These are phyloP conservation scores for Lasius platythorax DNA, from an alignment of 2,888 invertebrate species.

Conservation along the genomic window DNA sequence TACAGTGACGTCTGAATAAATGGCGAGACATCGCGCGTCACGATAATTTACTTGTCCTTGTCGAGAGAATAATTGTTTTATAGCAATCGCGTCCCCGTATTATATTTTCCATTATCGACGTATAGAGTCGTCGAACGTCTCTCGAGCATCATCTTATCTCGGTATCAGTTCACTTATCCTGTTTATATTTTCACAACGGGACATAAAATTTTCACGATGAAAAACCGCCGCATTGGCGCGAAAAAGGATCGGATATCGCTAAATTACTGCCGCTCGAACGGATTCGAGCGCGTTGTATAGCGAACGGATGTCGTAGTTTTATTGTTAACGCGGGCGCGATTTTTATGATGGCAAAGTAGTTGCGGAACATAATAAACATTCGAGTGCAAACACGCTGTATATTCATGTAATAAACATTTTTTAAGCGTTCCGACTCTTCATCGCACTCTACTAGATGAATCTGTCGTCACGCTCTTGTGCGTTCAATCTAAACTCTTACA, in stretches of 20 bases:
- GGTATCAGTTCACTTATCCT: slow-evolving; percentile 5
- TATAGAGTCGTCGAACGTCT: not conserved
- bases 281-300: not conserved
- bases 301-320: slow-evolving; percentile 1
- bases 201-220: not conserved
- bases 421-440: slow-evolving; percentile 41
- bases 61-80: slow-evolving; percentile 59
- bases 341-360: slow-evolving; percentile 37
- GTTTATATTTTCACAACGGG: slow-evolving; percentile 31
- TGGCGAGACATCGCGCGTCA: slow-evolving; percentile 49
- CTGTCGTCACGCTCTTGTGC: not conserved
- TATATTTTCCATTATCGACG: slow-evolving; percentile 27
- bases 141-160: slow-evolving; percentile 6
- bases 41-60: slow-evolving; percentile 42
- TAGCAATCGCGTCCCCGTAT: not conserved
- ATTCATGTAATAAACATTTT: slow-evolving; percentile 68
- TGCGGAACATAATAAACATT: slow-evolving; percentile 19
- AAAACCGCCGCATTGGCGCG: not conserved
- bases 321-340: slow-evolving; percentile 14
- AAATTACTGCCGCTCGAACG: not conserved
- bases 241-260: not conserved
- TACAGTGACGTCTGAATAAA: slow-evolving; percentile 65
- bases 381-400: slow-evolving; percentile 16
- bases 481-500: slow-evolving; percentile 1
- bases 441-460: not conserved